Evolutionary conservation across 2,888 invertebrate species (phyloP).

Genomic region (Portevinia maculata): DNA sequence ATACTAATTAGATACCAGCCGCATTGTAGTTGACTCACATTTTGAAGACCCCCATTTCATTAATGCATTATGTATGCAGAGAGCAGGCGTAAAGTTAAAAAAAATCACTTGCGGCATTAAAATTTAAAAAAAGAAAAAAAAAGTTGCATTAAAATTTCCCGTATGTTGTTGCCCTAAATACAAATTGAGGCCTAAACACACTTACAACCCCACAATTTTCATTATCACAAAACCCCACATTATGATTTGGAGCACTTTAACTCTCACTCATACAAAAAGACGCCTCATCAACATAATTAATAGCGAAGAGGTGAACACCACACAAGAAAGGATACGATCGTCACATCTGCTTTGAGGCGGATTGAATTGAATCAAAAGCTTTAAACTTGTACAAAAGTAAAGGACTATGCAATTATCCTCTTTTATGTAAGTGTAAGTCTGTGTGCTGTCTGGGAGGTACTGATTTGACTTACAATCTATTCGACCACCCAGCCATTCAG

Average conservation of each 20-base stretch:
- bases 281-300: slow-evolving; percentile 55
- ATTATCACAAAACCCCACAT: slow-evolving; percentile 16
- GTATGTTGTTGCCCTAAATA: slow-evolving; percentile 25
- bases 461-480: too few relatives aligned
- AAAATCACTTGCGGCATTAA: too few relatives aligned
- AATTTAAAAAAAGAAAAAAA: not conserved
- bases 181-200: slow-evolving; percentile 29
- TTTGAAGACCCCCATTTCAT: not conserved
- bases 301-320: not conserved
- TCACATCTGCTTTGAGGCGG: not conserved
- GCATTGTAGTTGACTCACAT: not conserved
- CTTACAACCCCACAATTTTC: not conserved
- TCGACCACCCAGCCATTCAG: slow-evolving; percentile 23
- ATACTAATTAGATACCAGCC: not conserved
- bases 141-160: slow-evolving; percentile 32
- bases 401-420: slow-evolving; percentile 49
- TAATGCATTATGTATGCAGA: not conserved
- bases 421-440: not conserved
- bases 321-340: slow-evolving; percentile 11
- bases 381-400: slow-evolving; percentile 44
- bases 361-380: slow-evolving; percentile 54
- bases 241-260: slow-evolving; percentile 17
- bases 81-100: too few relatives aligned
- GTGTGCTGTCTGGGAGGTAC: too few relatives aligned
- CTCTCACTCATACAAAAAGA: not conserved